Conservation (phyloP, 2,797 vertebrate genomes). For the Cephalopachus bancanus region DNA sequence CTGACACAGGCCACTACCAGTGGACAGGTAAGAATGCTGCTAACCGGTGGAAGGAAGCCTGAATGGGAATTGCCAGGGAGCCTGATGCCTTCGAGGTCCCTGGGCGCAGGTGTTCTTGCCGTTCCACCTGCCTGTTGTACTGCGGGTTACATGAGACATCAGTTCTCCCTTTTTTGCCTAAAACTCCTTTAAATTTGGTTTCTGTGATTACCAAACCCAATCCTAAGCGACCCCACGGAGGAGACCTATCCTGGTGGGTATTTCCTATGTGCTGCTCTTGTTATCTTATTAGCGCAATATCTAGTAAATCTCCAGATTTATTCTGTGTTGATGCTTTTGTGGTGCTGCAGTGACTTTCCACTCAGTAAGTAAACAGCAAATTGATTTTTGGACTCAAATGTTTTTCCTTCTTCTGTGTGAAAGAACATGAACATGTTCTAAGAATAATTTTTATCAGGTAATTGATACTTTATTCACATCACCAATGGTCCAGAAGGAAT, state of each 20-base stretch:
- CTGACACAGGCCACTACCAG: background rate
- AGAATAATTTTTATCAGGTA: background rate
- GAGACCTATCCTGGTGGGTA: fast-evolving
- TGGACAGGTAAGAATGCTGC: fast-evolving
- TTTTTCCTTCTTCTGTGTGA: background rate
- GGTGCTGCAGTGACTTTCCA: fast-evolving
- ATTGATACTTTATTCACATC: background rate
- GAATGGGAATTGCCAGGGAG: background rate
- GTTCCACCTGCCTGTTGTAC: background rate
- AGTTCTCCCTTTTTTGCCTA: too few relatives aligned
- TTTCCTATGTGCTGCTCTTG: too few relatives aligned
- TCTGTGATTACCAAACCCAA: background rate
- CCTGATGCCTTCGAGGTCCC: background rate
- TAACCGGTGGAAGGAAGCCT: background rate
- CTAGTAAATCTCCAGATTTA: fast-evolving
- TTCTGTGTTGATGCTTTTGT: fast-evolving
- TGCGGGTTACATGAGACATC: fast-evolving
- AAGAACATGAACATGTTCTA: background rate
- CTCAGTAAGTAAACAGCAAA: fast-evolving
- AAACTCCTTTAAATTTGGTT: background rate
- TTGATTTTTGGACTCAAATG: background rate
- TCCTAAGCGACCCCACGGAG: background rate
- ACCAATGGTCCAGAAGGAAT: fast-evolving
- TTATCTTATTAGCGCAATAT: fast-evolving
- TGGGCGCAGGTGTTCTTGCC: fast-evolving